Evolutionary conservation across 2,797 vertebrate species (phyloP).

Genomic region (Ataeniobius toweri): DNA sequence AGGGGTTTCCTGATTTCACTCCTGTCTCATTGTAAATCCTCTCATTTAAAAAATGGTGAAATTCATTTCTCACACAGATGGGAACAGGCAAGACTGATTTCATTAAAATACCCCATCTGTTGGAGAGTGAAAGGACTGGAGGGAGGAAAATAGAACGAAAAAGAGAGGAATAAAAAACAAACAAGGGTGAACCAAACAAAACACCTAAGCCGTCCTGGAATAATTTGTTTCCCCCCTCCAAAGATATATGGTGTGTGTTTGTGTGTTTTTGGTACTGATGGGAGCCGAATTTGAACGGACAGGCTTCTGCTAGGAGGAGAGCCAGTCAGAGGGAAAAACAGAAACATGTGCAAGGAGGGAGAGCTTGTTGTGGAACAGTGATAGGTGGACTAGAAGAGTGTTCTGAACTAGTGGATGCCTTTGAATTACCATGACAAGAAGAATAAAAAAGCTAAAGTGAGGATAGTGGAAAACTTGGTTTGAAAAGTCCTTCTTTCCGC

Average conservation of each 20-base stretch:
- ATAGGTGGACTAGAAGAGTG: neutral
- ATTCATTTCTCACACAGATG: slow-evolving; percentile 81
- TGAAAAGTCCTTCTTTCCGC: too few relatives aligned
- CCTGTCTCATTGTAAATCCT: slow-evolving; percentile 74
- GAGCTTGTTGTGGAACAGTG: neutral
- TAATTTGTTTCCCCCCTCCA: slow-evolving; percentile 63
- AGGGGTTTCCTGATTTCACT: slow-evolving; percentile 57
- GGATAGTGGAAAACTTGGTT: neutral
- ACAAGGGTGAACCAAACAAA: slow-evolving; percentile 71
- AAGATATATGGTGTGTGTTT: slow-evolving; percentile 34
- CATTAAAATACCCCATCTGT: slow-evolving; percentile 78
- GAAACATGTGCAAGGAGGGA: slow-evolving; percentile 34
- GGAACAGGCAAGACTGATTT: slow-evolving; percentile 77
- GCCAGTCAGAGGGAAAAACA: slow-evolving; percentile 23
- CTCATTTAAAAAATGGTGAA: slow-evolving; percentile 70
- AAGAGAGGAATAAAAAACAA: slow-evolving; percentile 35
- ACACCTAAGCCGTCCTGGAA: slow-evolving; percentile 67
- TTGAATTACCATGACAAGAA: neutral
- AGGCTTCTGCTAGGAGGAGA: slow-evolving; percentile 40
- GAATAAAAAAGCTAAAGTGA: neutral
- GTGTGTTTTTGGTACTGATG: slow-evolving; percentile 53
- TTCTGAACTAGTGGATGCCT: neutral
- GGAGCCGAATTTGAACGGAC: slow-evolving; percentile 58
- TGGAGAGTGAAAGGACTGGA: slow-evolving; percentile 40
- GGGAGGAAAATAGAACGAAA: slow-evolving; percentile 10